Evolutionary conservation across 2,797 vertebrate genomes (phyloP).

Genomic region (Sebastes taczanowskii): DNA sequence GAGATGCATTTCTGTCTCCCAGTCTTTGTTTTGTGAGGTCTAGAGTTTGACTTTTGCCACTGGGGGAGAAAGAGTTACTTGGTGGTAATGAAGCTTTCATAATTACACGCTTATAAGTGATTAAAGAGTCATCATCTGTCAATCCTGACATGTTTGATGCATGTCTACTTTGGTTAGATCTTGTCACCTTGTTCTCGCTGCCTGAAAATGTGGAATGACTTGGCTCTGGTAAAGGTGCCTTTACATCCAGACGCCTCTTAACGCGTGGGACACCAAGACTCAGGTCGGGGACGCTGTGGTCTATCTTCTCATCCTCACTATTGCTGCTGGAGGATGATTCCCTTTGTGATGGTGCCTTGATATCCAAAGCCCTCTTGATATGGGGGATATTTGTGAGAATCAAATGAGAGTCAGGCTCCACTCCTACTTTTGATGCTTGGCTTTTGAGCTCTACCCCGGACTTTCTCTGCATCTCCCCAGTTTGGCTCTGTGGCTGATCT

Average conservation of each 20-base stretch:
- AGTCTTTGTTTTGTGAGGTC: not conserved
- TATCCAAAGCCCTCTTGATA: conserved; percentile 17
- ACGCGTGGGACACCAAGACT: conserved; percentile 34
- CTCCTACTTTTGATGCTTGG: not conserved
- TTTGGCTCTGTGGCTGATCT: not conserved
- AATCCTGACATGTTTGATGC: not conserved
- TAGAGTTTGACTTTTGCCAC: not conserved
- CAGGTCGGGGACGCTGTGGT: conserved; percentile 13
- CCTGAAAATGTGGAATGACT: conserved; percentile 29
- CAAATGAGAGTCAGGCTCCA: not conserved
- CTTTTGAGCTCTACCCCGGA: not conserved
- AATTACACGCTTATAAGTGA: conserved; percentile 61
- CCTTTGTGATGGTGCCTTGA: not conserved
- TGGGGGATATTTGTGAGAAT: conserved; percentile 2
- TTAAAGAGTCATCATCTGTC: conserved; percentile 37
- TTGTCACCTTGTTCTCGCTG: conserved; percentile 21
- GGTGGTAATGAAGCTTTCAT: conserved; percentile 42
- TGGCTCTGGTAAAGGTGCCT: conserved; percentile 33
- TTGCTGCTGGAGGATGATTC: conserved; percentile 36
- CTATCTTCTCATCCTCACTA: conserved; percentile 40
- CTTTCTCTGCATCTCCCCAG: not conserved
- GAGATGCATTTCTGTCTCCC: not conserved
- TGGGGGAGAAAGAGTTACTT: conserved; percentile 2
- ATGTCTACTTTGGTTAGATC: conserved; percentile 17
- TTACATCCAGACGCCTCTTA: conserved; percentile 49